Conservation (phyloP, 23 tunicate genomes). For the Pegea sp. region DNA sequence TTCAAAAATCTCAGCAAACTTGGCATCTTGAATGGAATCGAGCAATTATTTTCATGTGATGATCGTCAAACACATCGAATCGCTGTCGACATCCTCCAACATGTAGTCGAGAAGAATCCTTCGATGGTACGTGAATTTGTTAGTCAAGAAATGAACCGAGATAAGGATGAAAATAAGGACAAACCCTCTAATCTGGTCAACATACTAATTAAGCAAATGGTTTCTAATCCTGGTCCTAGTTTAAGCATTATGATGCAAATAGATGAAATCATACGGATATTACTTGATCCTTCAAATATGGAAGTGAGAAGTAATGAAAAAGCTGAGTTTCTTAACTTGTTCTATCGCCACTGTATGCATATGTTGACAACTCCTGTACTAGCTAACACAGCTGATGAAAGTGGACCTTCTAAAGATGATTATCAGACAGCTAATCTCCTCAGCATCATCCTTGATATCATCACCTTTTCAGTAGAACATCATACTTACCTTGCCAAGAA, state of each 20-base stretch:
- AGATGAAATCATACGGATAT: conserved; percentile 29
- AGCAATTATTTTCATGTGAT: conserved; percentile 35
- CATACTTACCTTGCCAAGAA: conserved; percentile 82
- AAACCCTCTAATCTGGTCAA: conserved; percentile 31
- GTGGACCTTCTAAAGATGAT: conserved; percentile 54
- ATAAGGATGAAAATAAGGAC: conserved; percentile 4
- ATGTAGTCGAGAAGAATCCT: conserved; percentile 83
- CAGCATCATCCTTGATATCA: conserved; percentile 65
- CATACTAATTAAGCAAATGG: conserved; percentile 81
- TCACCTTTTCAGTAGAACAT: conserved; percentile 86
- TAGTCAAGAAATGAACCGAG: conserved; percentile 24
- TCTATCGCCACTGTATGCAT: conserved; percentile 87
- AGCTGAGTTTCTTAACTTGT: conserved; percentile 71
- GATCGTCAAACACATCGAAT: conserved; percentile 33
- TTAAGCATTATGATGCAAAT: conserved; percentile 69
- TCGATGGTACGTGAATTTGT: conserved; percentile 91
- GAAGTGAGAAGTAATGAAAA: conserved; percentile 81
- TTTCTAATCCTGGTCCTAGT: conserved; percentile 82
- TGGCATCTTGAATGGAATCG: conserved; percentile 55
- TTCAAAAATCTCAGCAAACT: conserved; percentile 27
- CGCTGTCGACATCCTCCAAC: conserved; percentile 59
- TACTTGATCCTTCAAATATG: conserved; percentile 91
- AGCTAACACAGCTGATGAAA: conserved; percentile 81
- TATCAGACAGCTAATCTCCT: conserved; percentile 70
- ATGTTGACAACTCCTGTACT: conserved; percentile 83